Conservation (phyloP, 2,113 vertebrate genomes). For the Ibidorhyncha struthersii region DNA sequence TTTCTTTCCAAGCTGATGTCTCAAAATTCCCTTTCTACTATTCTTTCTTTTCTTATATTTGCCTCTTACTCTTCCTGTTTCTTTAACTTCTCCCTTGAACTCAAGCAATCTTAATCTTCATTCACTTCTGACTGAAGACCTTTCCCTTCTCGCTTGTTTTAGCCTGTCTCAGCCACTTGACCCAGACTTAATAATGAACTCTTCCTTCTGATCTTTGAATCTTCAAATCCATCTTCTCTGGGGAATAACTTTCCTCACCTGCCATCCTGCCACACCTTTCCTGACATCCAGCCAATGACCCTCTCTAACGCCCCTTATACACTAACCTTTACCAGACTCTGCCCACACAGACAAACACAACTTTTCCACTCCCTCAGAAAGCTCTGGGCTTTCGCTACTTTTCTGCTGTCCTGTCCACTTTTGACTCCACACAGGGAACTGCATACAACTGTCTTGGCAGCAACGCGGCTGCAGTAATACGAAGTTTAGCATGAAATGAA, state of each 20-base stretch:
- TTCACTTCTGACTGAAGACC: not conserved
- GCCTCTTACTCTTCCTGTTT: not conserved
- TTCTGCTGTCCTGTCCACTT: not conserved
- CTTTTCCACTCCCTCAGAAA: not conserved
- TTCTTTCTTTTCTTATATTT: not conserved
- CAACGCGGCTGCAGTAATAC: not conserved
- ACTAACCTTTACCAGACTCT: not conserved
- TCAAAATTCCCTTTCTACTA: not conserved
- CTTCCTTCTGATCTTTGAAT: conserved; percentile 7
- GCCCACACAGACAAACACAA: not conserved
- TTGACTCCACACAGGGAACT: not conserved
- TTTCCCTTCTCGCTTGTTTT: not conserved
- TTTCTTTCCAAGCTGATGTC: not conserved
- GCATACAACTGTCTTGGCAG: not conserved
- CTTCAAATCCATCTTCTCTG: not conserved
- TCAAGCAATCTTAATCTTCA: not conserved
- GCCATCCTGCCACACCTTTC: not conserved
- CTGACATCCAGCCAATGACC: not conserved
- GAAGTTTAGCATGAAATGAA: not conserved
- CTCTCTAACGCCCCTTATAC: not conserved
- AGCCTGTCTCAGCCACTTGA: not conserved
- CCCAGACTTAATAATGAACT: not conserved
- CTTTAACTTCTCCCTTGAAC: not conserved
- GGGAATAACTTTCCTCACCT: not conserved
- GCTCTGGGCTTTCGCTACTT: not conserved